Evolutionary conservation across 2,888 invertebrate species (phyloP), one percentile per base, ranked within the genome.

Genomic region (Vanessa cardui): DNA sequence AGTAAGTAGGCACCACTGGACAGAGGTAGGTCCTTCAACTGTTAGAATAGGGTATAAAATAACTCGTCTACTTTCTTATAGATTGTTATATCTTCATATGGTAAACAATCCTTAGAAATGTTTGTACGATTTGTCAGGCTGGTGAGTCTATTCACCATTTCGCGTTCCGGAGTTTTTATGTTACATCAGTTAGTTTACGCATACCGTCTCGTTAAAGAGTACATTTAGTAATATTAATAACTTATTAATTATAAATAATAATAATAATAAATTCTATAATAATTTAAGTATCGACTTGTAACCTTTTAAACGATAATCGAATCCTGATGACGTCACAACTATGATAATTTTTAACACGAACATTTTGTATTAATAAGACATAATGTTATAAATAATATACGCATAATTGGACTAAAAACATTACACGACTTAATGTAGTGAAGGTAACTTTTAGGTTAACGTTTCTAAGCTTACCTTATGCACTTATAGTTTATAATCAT

Each of bases 81-180:
- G 39, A 9, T 39, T 12, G 8, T 54, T 58, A 46, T 33, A 52
- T 18, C 52, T 44, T 59, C 46, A 45, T 52, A 21, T 78, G 73
- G 72, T 50, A 15, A 16, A 69, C 72, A 62, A 12, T 20, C n/a
- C 77, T 60, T 72, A 64, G 73, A 76, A 75, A 66, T 74, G 70
- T 75, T 73, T 70, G 72, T 76, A 76, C 75, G 75, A 76, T 77
- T 80, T 78, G 79, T 77, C 75, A 77, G 77, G 76, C 76, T 73
- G 74, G 76, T 77, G 73, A 73, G 77, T 75, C 73, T 76, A 75
- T 76, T 77, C 75, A 75, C 68, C 73, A 76, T 76, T 69, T 67
- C 54, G 69, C 72, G 75, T 77, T 76, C 72, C 71, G 69, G 64
- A 66, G 62, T 69, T 66, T 67, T 69, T 67, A 56, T 56, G 61